Evolutionary conservation across 2,113 vertebrate genomes (phyloP).

Genomic region (Caranx ignobilis): DNA sequence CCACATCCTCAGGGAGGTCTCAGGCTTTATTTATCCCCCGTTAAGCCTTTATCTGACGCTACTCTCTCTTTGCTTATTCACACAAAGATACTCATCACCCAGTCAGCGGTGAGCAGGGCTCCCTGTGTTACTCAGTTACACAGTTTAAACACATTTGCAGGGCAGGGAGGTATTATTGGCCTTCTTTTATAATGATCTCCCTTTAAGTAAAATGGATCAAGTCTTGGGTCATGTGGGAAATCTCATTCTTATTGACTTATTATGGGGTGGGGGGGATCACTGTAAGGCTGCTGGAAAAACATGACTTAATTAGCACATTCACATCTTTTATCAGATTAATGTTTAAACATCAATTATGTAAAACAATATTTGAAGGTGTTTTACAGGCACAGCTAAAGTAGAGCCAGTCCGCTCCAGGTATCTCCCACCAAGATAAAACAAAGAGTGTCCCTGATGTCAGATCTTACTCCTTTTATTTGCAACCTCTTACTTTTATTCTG

Average conservation of each 20-base stretch:
- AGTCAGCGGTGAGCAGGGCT: slow-evolving; percentile 6
- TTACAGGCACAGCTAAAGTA: no score
- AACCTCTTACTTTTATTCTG: no score
- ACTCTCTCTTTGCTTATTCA: slow-evolving; percentile 23
- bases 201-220: neutral
- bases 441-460: no score
- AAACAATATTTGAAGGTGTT: no score
- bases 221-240: slow-evolving; percentile 1
- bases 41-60: slow-evolving; percentile 22
- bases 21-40: slow-evolving; percentile 17
- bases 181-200: neutral
- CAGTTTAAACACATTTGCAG: neutral
- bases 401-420: no score
- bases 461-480: no score
- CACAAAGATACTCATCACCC: neutral
- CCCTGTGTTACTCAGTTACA: neutral
- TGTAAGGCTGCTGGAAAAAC: no score
- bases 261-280: no score
- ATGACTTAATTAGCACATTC: no score
- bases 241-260: neutral
- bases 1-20: slow-evolving; percentile 28
- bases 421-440: no score
- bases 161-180: neutral
- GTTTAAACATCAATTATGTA: no score
- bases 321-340: no score